Evolutionary conservation across 2,888 invertebrate species (phyloP), one percentile per base, ranked within the genome.

Genomic region (Scaptomyza parva): DNA sequence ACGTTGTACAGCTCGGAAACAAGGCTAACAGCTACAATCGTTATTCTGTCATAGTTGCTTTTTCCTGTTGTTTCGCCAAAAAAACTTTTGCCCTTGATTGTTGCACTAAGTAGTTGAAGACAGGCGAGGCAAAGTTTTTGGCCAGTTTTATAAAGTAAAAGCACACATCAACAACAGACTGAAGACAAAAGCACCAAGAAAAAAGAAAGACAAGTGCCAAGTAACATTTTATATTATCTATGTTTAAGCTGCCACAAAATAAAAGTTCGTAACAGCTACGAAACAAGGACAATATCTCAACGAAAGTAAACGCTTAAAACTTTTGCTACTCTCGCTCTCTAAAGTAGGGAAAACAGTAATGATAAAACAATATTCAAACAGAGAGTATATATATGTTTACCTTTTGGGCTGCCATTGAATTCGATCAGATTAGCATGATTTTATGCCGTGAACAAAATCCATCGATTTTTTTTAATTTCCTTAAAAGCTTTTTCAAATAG

Each of bases 41-140:
- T 20, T 51, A 14, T 12, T 14, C 35, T 35, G 37, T 9, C 37
- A 37, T 37, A 17, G 12, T 24, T 54, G 37, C 44, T 44, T 6
- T 4, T 9, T n/a, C 8, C 35, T 22, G 30, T 26, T 58, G 52
- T 26, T 37, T 41, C 24, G 30, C 33, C 37, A 67, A 55, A 72
- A 72, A 39, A 75, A 76, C 55, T 67, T 68, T 72, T 72, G 52
- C 47, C 41, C 57, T 39, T 58, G 52, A 75, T 52, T 70, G 70
- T 62, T 61, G 73, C 66, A 53, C 72, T 76, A 61, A 77, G 73
- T 68, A 73, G 68, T 73, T 64, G 78, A 44, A 55, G 64, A 77
- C 75, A 72, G 50, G 60, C 63, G 30, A 64, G 41, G 43, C n/a
- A 64, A 77, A 73, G 43, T 63, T 66, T 66, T 71, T 40, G 33